Conservation (phyloP, 2,888 invertebrate genomes). For the Epinotia nisella region DNA sequence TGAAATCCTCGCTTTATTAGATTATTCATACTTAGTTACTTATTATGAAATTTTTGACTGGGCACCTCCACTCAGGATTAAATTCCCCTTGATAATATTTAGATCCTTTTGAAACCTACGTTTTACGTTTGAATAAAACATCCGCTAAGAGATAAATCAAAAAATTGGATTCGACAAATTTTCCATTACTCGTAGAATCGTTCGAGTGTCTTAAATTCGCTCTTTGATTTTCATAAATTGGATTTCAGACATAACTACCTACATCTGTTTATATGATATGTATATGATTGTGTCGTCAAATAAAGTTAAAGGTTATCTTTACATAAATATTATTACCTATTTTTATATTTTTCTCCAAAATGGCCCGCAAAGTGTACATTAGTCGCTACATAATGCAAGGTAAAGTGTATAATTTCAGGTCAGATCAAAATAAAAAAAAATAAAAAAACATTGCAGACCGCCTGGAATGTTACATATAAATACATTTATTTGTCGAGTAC, state of each 20-base stretch:
- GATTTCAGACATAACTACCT: conserved; percentile 38
- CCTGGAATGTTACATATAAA: too few relatives aligned
- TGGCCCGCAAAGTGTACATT: too few relatives aligned
- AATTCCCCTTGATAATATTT: conserved; percentile 31
- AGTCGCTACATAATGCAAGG: too few relatives aligned
- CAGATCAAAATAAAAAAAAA: too few relatives aligned
- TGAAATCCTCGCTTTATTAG: not conserved
- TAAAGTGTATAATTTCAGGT: too few relatives aligned
- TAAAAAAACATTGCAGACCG: too few relatives aligned
- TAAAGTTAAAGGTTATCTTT: too few relatives aligned
- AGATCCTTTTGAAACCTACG: conserved; percentile 33
- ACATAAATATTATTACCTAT: too few relatives aligned
- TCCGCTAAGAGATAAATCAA: conserved; percentile 38
- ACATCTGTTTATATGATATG: too few relatives aligned
- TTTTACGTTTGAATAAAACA: conserved; percentile 41
- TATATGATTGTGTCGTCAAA: too few relatives aligned
- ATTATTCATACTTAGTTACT: not conserved
- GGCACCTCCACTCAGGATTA: conserved; percentile 8
- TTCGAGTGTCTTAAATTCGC: conserved; percentile 37
- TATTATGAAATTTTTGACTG: conserved; percentile 7
- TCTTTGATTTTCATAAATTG: conserved; percentile 41
- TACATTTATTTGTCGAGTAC: too few relatives aligned
- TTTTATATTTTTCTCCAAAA: too few relatives aligned
- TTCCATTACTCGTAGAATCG: conserved; percentile 38
- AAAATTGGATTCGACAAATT: conserved; percentile 43